These are phyloP conservation scores for Adelges cooleyi DNA, from an alignment of 1,140 invertebrate species.

Conservation along the genomic window DNA sequence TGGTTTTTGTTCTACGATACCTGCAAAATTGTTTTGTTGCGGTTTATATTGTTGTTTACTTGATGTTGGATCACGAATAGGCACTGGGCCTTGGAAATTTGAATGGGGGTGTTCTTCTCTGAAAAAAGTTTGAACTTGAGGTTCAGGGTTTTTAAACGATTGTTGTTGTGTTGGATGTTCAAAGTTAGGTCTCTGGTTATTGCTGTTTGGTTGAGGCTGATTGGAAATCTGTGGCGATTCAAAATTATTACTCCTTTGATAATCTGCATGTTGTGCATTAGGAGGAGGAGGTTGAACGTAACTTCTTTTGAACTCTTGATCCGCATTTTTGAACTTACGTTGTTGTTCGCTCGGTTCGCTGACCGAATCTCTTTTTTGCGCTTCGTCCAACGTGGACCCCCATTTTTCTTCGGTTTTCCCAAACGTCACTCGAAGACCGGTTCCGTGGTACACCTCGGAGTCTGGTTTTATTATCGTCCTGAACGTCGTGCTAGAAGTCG, in stretches of 20 bases:
- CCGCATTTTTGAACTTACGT: background rate
- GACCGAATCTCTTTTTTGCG: conserved; percentile 33
- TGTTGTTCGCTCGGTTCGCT: conserved; percentile 14
- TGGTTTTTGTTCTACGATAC: background rate
- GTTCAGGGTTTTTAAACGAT: conserved; percentile 32
- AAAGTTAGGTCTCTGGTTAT: conserved; percentile 24
- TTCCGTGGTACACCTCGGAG: conserved; percentile 59
- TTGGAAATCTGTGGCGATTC: background rate
- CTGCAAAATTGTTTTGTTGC: conserved; percentile 11
- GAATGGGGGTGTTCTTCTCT: conserved; percentile 36
- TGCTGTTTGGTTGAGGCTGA: conserved; percentile 29
- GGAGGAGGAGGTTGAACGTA: background rate
- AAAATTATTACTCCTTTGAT: background rate
- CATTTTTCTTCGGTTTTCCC: conserved; percentile 30
- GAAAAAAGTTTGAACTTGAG: conserved; percentile 36
- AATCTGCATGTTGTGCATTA: background rate
- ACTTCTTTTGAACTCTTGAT: background rate
- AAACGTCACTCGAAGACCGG: conserved; percentile 33
- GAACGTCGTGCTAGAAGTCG: conserved; percentile 58
- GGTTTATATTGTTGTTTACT: background rate
- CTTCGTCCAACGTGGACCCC: conserved; percentile 7
- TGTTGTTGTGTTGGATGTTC: conserved; percentile 18
- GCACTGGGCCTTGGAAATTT: conserved; percentile 33
- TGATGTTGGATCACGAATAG: background rate
- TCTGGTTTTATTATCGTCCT: conserved; percentile 71